Evolutionary conservation across 1,140 invertebrate species (phyloP), one percentile per base, ranked within the genome.

Genomic region (Gonioctena quinquepunctata): DNA sequence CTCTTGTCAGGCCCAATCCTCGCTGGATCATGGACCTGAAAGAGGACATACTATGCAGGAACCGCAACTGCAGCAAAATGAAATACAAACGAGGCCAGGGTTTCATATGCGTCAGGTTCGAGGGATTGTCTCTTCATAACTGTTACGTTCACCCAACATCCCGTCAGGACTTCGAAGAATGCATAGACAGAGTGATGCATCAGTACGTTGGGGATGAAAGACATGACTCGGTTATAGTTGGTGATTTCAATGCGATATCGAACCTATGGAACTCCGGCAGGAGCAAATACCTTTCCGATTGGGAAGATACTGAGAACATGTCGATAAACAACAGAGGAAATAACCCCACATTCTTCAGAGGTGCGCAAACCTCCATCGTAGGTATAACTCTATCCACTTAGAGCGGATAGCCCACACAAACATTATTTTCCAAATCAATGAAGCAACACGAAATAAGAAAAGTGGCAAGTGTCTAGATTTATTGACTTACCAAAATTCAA

Each of bases 91-190:
- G 8, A 2, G 13, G 57, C 18, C 2, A 3, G 13, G 11, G 57
- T 7, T 26, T 60, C n/a, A 18, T 11, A 13, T 5, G 22, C 22
- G 13, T 23, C 3, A 33, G 8, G 8, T 21, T 26, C 4, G 3
- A 61, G 13, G 7, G 25, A 2, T 48, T 33, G 23, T 18, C 27
- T 6, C 4, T 68, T 4, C 2, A 11, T 7, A 22, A 16, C 5
- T 33, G 33, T 16, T 68, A 68, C 33, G 27, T 67, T 67, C 65
- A 11, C 50, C 65, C 8, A 67, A 68, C 25, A 49, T 3, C 11
- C 8, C 28, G 8, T 25, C 19, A 42, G 4, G 27, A 60, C 11
- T 68, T 48, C 26, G 19, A 57, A 28, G 33, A 23, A 16, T 18
- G 11, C 3, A 19, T 61, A 2, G 19, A 61, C n/a, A 5, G 16